Evolutionary conservation across 2,888 invertebrate genomes (phyloP).

Genomic region (Ceraclea dissimilis): DNA sequence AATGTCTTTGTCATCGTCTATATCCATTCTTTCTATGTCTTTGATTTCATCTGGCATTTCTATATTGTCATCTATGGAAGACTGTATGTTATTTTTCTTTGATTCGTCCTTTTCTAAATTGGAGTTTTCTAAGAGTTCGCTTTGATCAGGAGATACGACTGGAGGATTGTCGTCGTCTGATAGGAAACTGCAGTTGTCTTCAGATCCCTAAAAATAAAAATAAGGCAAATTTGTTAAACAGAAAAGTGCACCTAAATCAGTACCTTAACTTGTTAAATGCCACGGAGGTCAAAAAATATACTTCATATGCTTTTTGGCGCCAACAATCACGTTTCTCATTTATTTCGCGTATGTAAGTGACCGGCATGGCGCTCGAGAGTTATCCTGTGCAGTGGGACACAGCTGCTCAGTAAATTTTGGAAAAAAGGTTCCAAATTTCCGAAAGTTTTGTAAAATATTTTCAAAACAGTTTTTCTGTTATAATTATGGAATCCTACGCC

Average conservation of each 20-base stretch:
- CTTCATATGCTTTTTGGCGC: too few relatives aligned
- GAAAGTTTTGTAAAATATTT: too few relatives aligned
- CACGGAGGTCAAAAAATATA: too few relatives aligned
- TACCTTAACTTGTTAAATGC: too few relatives aligned
- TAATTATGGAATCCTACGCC: too few relatives aligned
- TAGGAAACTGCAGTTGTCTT: conserved; percentile 50
- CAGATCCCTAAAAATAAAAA: conserved; percentile 40
- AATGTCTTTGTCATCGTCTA: conserved; percentile 27
- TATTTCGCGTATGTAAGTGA: too few relatives aligned
- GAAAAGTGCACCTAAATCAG: background rate
- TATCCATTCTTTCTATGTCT: conserved; percentile 25
- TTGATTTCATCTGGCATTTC: conserved; percentile 23
- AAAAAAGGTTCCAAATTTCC: too few relatives aligned
- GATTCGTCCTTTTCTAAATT: conserved; percentile 25
- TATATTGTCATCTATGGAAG: conserved; percentile 23
- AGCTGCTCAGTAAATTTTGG: too few relatives aligned
- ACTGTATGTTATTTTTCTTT: conserved; percentile 12
- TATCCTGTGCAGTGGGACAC: too few relatives aligned
- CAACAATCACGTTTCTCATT: too few relatives aligned
- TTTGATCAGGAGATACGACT: conserved; percentile 44
- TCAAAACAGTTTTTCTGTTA: too few relatives aligned
- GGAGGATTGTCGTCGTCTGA: conserved; percentile 51
- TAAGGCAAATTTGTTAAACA: background rate
- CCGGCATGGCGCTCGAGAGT: too few relatives aligned
- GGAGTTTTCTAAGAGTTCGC: conserved; percentile 34